Base-by-base conservation (phyloP, 2,888 invertebrate genomes). In the Sarcophaga rosellei region DNA sequence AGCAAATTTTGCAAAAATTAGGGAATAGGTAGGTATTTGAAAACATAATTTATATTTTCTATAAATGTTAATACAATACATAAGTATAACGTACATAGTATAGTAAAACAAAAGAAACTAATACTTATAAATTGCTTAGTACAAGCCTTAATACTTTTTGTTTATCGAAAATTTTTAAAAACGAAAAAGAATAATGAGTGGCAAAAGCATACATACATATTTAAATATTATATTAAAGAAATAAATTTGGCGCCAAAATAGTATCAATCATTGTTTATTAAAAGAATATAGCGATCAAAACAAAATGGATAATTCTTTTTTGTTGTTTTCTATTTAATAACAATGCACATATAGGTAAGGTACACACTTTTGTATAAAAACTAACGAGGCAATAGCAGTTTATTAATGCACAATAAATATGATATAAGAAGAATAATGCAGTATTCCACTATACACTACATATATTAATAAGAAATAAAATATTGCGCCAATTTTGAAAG, bases 241-340 rank as follows among this genome's bases (percentile, higher is more conserved):
- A 35, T 35, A 53, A 45, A 35, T 47, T 84, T 84, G 74, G 79
- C 84, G 84, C 79, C 79, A 65, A 79, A 63, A 44, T 45, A 4
- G 8, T 45, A 57, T 61, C 21, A 45, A 25, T 35, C 59, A 63
- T 23, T 25, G 20, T 25, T 35, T 59, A 3, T 77, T 77, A 20
- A 45, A 68, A 68, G 79, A 83, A 86, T 57, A 35, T 23, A 59
- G 65, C n/a, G 76, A 83, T 77, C 83, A 86, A 72, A 86, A 86
- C 83, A 83, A 81, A 83, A 77, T 61, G 4, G 53, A 65, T 82
- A 77, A 86, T 78, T 25, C 20, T 23, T 10, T 20, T 11, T 62
- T 53, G 2, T 25, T 6, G 35, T 35, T 8, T 35, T 35, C 35
- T 35, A 35, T 35, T 1, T 35, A 10, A 35, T 35, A 35, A 35